Base-by-base conservation (phyloP, 2,888 invertebrate genomes). In the Falcaria lacertinaria region DNA sequence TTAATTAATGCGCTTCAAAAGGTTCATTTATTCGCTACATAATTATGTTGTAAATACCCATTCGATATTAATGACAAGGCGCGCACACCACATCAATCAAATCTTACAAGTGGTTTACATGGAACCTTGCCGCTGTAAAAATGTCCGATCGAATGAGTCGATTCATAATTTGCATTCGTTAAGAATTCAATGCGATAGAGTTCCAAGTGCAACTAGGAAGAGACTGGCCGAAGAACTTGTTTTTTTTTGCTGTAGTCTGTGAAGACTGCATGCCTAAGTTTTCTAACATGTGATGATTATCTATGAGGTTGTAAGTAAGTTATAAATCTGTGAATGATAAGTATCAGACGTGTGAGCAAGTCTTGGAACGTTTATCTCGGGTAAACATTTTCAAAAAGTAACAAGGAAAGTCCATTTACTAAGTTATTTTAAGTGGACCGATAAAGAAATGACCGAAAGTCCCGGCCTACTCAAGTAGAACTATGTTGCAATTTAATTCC, bases 1-100 rank as follows among this genome's bases (percentile, higher is more conserved):
- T 32, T 34, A 17, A 34, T 38, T 34, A 33, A 38, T 22, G 25
- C 33, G 25, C 16, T 25, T 14, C 15, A n/a, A 16, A 15, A 11
- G 34, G 17, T 19, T 8, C 15, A 36, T 15, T 19, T 36, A 34
- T 6, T 17, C 32, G 15, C 3, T 11, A 6, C 28, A 13, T 40
- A 36, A 40, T 40, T 36, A 40, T 40, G 35, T 15, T 44, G 43
- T 40, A 40, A 40, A 35, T 43, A 40, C 15, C 8, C 37, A 34
- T 33, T 32, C 8, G 22, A 33, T 39, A 36, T 40, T 40, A 40
- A 44, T 44, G 44, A 32, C 13, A 15, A 7, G 4, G 8, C 28
- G 35, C 39, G 33, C 3, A 13, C 13, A 19, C 19, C 17, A 36
- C 36, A 19, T 36, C 6, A 36, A 22, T 37, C 25, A 36, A 34